These are phyloP conservation scores for Chloebia gouldiae DNA, from an alignment of 2,113 vertebrate species.

Conservation along the genomic window DNA sequence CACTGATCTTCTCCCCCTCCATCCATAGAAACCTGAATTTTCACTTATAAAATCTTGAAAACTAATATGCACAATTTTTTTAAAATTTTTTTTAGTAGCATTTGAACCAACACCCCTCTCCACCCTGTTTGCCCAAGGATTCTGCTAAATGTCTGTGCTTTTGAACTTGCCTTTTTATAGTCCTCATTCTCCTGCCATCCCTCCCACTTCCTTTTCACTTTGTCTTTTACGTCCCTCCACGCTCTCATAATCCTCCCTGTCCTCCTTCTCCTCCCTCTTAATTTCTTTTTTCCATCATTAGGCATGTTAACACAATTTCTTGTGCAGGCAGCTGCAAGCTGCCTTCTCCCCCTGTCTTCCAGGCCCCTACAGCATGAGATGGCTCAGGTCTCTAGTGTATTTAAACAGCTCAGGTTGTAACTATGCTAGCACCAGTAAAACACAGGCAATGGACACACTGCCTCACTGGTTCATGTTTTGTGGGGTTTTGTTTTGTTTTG, in stretches of 20 bases:
- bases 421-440: neutral
- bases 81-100: neutral
- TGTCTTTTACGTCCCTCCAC: fast-evolving
- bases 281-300: neutral
- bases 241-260: no score
- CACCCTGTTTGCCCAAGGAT: neutral
- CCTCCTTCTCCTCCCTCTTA: neutral
- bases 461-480: neutral
- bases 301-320: neutral
- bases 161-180: neutral
- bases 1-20: neutral
- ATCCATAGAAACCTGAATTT: neutral
- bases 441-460: neutral
- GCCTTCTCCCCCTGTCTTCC: neutral
- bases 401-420: neutral
- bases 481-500: neutral
- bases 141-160: neutral
- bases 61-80: neutral
- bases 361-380: neutral
- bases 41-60: neutral
- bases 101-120: neutral
- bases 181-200: neutral
- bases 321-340: neutral
- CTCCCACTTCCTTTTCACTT: fast-evolving
- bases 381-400: neutral